Conservation (phyloP, 1,140 invertebrate genomes). For the Zaprionus camerounensis region DNA sequence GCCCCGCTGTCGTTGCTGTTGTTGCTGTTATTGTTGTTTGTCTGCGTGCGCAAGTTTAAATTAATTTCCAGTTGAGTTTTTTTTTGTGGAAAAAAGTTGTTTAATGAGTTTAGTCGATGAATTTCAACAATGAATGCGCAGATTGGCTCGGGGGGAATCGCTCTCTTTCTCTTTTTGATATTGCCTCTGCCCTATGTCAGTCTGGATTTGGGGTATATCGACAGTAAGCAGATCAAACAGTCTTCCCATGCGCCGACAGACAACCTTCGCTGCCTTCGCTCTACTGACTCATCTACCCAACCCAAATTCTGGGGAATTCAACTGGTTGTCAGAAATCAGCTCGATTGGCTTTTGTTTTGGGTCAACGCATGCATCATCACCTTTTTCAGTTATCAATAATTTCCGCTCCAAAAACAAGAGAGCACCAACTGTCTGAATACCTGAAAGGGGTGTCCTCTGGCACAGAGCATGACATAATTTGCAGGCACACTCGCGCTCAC, state of each 20-base stretch:
- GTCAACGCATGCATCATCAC: slow-evolving; percentile 31
- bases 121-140: slow-evolving; percentile 58
- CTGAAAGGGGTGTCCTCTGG: slow-evolving; percentile 22
- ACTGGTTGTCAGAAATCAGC: slow-evolving; percentile 2
- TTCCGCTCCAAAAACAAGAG: slow-evolving; percentile 38
- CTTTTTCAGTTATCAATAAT: slow-evolving; percentile 58
- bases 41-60: slow-evolving; percentile 59
- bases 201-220: slow-evolving; percentile 4
- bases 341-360: slow-evolving; percentile 28
- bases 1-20: background rate
- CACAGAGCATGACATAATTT: slow-evolving; percentile 59
- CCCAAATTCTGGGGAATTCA: slow-evolving; percentile 28
- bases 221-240: slow-evolving; percentile 1
- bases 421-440: slow-evolving; percentile 35
- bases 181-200: background rate
- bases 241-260: background rate
- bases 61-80: slow-evolving; percentile 69
- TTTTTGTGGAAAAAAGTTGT: slow-evolving; percentile 55
- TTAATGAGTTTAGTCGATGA: slow-evolving; percentile 74
- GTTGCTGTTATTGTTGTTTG: slow-evolving; percentile 34
- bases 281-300: slow-evolving; percentile 21
- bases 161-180: background rate
- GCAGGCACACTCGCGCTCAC: slow-evolving; percentile 1
- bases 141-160: background rate
- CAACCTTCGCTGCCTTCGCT: background rate